Evolutionary conservation across 2,797 vertebrate genomes (phyloP), one percentile per base, ranked within the genome.

Genomic region (Rhodeus uyekii): DNA sequence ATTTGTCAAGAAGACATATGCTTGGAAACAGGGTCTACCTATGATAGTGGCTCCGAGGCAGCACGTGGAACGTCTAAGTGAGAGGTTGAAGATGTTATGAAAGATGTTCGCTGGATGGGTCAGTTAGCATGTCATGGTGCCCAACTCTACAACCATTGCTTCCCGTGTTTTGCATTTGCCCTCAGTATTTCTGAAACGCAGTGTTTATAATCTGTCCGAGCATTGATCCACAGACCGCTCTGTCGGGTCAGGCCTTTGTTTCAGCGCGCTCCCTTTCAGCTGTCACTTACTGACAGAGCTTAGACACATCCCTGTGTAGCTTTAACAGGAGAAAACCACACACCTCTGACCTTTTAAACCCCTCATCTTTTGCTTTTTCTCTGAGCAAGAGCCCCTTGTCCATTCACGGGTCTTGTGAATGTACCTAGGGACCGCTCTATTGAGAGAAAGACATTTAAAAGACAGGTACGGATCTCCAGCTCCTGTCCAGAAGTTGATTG

Each of bases 311-410:
- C n/a, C 86, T 86, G 89, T 77, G 89, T 86, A 87, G 90, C 86
- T 88, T 86, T 88, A 80, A 90, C 90, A 90, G 90, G 91, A 92
- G 90, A 92, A 92, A 87, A 94, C 90, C 87, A 90, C 89, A 90
- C 83, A 92, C 90, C 87, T 89, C 89, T 94, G 93, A 94, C 93
- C 93, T 92, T 90, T 86, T 93, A 91, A 93, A 93, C 91, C 89
- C 89, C 32, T 86, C 88, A 90, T 81, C 86, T 86, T 85, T 85
- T 83, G 44, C 79, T 78, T 87, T 92, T 90, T 87, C 90, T 92
- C 90, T 19, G 72, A 93, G 91, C 90, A 88, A 88, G 87, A 89
- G 90, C 83, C 88, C 84, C 91, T 91, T 92, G 90, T 91, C 89
- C 87, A 80, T 90, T 90, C 90, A 89, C 88, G 72, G 86, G 89